Conservation (phyloP, 1,140 invertebrate species). For the Sitophilus oryzae region DNA sequence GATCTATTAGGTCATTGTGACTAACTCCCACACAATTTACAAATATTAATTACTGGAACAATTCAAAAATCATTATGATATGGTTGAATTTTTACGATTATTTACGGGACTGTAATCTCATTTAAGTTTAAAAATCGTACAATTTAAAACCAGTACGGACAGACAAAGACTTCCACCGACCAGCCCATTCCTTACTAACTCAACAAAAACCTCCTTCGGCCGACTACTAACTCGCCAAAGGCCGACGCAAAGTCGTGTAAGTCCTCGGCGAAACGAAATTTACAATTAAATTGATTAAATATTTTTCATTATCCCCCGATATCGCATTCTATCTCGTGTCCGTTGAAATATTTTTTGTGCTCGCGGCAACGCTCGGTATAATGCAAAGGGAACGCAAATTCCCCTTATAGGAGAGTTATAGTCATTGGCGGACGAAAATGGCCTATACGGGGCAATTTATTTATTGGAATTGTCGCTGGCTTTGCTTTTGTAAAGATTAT, state of each 20-base stretch:
- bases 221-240: slow-evolving; percentile 16
- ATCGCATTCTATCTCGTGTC: slow-evolving; percentile 6
- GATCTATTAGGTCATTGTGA: too few species aligned
- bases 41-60: too few species aligned
- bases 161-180: neutral
- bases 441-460: slow-evolving; percentile 25
- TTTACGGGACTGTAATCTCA: too few species aligned
- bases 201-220: neutral
- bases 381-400: slow-evolving; percentile 21
- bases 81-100: too few species aligned
- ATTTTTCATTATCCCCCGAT: slow-evolving; percentile 13
- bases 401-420: slow-evolving; percentile 23
- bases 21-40: too few species aligned
- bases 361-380: slow-evolving; percentile 1
- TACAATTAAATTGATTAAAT: slow-evolving; percentile 17
- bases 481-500: slow-evolving; percentile 25
- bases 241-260: slow-evolving; percentile 1
- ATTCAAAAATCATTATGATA: too few species aligned
- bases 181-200: too few species aligned
- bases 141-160: too few species aligned
- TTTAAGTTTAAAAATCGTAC: too few species aligned
- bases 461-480: slow-evolving; percentile 24
- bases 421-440: slow-evolving; percentile 19
- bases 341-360: slow-evolving; percentile 12
- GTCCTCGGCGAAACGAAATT: slow-evolving; percentile 1